Evolutionary conservation across 2,797 vertebrate species (phyloP).

Genomic region (Enteromius thamalakanensis): DNA sequence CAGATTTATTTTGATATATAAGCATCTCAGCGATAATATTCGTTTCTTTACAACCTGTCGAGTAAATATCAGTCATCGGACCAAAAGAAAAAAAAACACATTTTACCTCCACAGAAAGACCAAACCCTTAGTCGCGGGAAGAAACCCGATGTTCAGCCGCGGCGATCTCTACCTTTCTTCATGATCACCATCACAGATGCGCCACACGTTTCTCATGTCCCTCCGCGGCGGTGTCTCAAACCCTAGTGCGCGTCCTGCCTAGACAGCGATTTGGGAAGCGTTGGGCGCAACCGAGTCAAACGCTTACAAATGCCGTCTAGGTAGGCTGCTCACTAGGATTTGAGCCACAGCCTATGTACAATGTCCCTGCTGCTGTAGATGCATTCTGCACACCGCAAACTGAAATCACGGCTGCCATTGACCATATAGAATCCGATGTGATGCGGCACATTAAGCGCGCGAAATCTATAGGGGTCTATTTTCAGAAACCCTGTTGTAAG

Average conservation of each 20-base stretch:
- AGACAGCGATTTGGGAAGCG: background rate
- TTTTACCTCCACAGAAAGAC: background rate
- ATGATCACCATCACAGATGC: constrained; percentile 44
- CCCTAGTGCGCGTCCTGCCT: background rate
- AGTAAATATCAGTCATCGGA: background rate
- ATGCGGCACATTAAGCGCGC: background rate
- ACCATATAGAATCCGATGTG: background rate
- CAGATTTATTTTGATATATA: background rate
- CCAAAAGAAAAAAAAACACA: background rate
- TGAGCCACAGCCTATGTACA: background rate
- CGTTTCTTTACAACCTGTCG: background rate
- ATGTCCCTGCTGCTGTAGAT: constrained; percentile 1
- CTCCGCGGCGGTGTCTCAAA: background rate
- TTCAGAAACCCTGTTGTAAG: constrained; percentile 31
- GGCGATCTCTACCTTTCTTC: constrained; percentile 29
- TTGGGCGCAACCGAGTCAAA: background rate
- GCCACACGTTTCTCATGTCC: constrained; percentile 29
- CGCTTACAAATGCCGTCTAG: background rate
- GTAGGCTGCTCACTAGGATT: background rate
- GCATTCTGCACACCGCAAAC: background rate
- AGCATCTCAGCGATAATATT: background rate
- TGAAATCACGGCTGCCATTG: constrained; percentile 9
- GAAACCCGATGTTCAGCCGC: constrained; percentile 12
- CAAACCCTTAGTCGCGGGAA: background rate
- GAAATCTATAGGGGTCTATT: background rate